phyloP scores from a whole-genome alignment of 2,888 invertebrate genomes.

The Lissocephala sabroskyi region DNA sequence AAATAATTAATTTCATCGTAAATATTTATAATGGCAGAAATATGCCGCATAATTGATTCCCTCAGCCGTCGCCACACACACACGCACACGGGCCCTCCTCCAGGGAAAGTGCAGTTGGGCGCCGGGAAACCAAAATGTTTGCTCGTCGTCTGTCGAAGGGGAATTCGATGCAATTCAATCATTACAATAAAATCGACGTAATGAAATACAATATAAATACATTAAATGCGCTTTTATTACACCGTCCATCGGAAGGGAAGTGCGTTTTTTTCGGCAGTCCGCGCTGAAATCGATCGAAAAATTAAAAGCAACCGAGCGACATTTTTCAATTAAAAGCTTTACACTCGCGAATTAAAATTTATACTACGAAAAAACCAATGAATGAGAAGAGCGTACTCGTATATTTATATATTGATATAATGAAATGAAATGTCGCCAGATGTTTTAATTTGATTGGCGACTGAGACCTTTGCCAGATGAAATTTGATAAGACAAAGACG shows the following conservation, averaged over 20 bases:
- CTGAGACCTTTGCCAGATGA: conserved; percentile 36
- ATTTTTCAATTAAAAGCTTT: conserved; percentile 52
- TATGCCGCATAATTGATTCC: conserved; percentile 58
- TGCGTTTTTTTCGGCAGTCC: no score
- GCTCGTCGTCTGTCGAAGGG: conserved; percentile 22
- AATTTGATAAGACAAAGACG: conserved; percentile 2
- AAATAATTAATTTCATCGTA: conserved; percentile 65
- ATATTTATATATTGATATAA: conserved; percentile 34
- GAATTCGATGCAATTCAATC: conserved; percentile 57
- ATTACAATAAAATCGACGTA: conserved; percentile 53
- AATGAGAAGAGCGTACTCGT: not conserved
- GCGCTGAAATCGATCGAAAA: no score
- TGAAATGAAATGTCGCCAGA: conserved; percentile 46
- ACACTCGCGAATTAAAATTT: conserved; percentile 16
- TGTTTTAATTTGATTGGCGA: conserved; percentile 51
- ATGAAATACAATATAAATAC: conserved; percentile 55
- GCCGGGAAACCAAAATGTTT: not conserved
- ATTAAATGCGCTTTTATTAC: conserved; percentile 41
- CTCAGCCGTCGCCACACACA: no score
- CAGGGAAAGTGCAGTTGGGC: no score
- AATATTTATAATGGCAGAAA: conserved; percentile 62
- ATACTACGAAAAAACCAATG: conserved; percentile 17
- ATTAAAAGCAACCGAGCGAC: conserved; percentile 16
- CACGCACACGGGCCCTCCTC: no score
- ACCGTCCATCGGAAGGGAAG: not conserved